Base-by-base conservation (phyloP, 2,888 invertebrate species). In the Orthosia cruda region DNA sequence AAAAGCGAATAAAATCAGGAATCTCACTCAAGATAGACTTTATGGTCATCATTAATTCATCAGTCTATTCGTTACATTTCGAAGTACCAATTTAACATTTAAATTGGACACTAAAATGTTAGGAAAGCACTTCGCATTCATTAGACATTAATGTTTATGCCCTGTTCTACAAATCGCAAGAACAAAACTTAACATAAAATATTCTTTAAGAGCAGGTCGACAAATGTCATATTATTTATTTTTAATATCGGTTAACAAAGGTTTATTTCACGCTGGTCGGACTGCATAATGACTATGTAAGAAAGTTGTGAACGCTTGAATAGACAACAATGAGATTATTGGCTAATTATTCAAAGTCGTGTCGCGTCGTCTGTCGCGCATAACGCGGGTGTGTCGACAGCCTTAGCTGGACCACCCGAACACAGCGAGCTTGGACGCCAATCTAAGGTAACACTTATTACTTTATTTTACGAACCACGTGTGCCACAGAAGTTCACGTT, bases 361-460 rank as follows among this genome's bases (percentile, higher is more conserved):
- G 88, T 87, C 81, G 84, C 79, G 77, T 80, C 78, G 83, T 69
- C 59, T 79, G 85, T 80, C 77, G 88, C 80, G 76, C 76, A 75
- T 84, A 81, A 77, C 76, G 83, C 59, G 23, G 52, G 80, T 81
- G 81, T 88, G 89, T 65, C 81, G 77, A 70, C 78, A 77, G 72
- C 87, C 79, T 85, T 80, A 80, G 63, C 45, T 62, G 81, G 89
- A 89, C 88, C 89, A 88, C 89, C 88, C 88, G 86, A 88, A 88
- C 80, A 87, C 80, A 74, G 59, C 77, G 63, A 77, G 77, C 77
- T 63, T 64, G 52, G 74, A 74, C 79, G 75, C 82, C 73, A 85
- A 81, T 89, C 77, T 73, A 68, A 82, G 83, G 86, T 81, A 88
- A 83, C 84, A 86, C 88, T 90, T 91, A 92, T 90, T 91, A 89